Percentiles rank a stretch among this genome's conserved stretches.
Conservation (phyloP, 2,888 invertebrate species). For the Apotomis betuletana region DNA sequence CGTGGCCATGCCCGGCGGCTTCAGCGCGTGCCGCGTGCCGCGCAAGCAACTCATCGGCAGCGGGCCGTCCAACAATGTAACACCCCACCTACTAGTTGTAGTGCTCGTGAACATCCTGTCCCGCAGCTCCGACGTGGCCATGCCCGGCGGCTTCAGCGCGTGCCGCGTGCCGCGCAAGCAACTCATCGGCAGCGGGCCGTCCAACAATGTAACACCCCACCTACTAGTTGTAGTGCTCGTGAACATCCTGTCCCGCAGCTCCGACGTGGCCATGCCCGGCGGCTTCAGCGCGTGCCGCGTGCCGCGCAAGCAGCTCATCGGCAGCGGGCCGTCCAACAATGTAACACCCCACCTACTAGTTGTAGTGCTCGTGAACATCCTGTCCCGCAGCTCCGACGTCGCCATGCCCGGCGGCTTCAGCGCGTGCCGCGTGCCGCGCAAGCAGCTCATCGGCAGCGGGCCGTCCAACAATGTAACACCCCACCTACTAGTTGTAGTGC, state of each 20-base stretch:
- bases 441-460: constrained; percentile 63
- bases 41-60: constrained; percentile 70
- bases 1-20: constrained; percentile 89
- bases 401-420: constrained; percentile 90
- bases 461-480: constrained; percentile 51
- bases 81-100: constrained; percentile 73
- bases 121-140: constrained; percentile 85
- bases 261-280: constrained; percentile 87
- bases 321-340: constrained; percentile 40
- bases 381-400: constrained; percentile 86
- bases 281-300: constrained; percentile 86
- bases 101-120: constrained; percentile 93
- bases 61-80: constrained; percentile 10
- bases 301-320: constrained; percentile 72
- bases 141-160: constrained; percentile 89
- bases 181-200: constrained; percentile 54
- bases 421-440: constrained; percentile 75
- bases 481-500: constrained; percentile 81
- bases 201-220: constrained; percentile 75
- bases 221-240: constrained; percentile 83
- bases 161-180: constrained; percentile 77
- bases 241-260: constrained; percentile 89
- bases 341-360: constrained; percentile 73
- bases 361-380: constrained; percentile 90
- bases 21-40: constrained; percentile 83